These are phyloP conservation scores for Hirtodrosophila trivittata DNA, from an alignment of 2,888 invertebrate species.

Conservation along the genomic window DNA sequence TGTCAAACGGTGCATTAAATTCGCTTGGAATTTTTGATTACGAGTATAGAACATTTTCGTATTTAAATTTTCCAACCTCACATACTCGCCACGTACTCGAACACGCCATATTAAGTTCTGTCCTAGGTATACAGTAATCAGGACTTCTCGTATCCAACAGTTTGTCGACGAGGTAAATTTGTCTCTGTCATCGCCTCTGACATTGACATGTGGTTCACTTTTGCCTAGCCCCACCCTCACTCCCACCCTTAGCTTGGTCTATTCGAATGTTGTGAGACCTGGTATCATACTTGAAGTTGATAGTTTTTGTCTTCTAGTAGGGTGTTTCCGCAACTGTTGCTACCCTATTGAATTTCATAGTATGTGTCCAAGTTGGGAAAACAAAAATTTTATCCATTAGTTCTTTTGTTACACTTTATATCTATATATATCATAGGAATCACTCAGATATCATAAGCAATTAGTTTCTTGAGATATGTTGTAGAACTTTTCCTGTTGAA, in stretches of 20 bases:
- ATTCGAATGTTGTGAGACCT: constrained; percentile 19
- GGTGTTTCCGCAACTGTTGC: neutral
- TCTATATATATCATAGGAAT: too few species aligned
- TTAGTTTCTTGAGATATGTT: too few species aligned
- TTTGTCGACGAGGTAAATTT: constrained; percentile 52
- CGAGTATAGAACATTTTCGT: constrained; percentile 28
- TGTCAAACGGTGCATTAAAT: constrained; percentile 58
- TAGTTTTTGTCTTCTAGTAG: constrained; percentile 10
- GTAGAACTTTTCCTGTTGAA: too few species aligned
- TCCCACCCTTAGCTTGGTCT: constrained; percentile 4
- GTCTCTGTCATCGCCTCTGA: constrained; percentile 75
- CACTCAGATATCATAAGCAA: too few species aligned
- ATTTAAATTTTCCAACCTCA: constrained; percentile 61
- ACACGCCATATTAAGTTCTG: constrained; percentile 15
- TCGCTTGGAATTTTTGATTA: constrained; percentile 37
- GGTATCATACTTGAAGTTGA: constrained; percentile 26
- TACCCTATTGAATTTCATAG: constrained; percentile 1
- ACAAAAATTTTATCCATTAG: neutral
- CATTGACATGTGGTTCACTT: constrained; percentile 73
- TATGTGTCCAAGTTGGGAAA: neutral
- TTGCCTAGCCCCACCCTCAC: constrained; percentile 19
- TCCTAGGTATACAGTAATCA: constrained; percentile 32
- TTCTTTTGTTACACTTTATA: neutral
- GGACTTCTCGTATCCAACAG: neutral
- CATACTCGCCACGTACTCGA: constrained; percentile 20